Base-by-base conservation (phyloP, 2,113 vertebrate species). In the Salvator merianae region DNA sequence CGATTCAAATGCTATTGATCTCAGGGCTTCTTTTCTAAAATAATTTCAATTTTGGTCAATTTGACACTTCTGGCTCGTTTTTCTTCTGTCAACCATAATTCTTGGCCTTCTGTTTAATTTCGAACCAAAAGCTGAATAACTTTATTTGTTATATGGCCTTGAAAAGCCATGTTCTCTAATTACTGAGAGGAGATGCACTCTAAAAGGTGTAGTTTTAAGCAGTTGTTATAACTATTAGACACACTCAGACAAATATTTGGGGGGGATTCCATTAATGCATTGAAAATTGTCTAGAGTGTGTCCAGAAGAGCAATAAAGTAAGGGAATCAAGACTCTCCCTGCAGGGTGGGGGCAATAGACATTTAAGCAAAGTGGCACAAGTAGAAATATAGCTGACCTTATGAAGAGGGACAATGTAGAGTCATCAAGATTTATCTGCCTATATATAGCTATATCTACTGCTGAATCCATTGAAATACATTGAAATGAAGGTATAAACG, bases 81-180 rank as follows among this genome's bases (percentile, higher is more conserved):
- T 91, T 81, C 94, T 84, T 90, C 82, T 86, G 72, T 90, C 88
- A 87, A 86, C 38, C 59, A 26, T 92, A 92, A 93, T 91, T 92
- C 59, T 84, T 91, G 83, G 84, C 59, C 66, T 47, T 85, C 83
- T 84, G 0, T 92, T 94, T 91, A 91, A 88, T 91, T 92, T 87
- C 83, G 7, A 79, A 86, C 88, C 84, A 90, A 75, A 72, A 92
- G 74, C 77, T 85, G 86, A 83, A 91, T 26, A 55, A 5, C 47
- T 77, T 83, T 7, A 0, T 14, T 47, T 47, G 43, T 47, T 47
- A 5, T 47, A 47, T 47, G 43, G 43, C 43, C 90, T 88, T 69
- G 38, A 36, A 86, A 18, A 1, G 0, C 10, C 55, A 53, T 91
- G 40, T 65, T 77, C 2, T 85, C 82, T 83, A 78, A 74, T 91